Percentiles rank a stretch among this genome's conserved stretches.
These are phyloP conservation scores for Stylophora pistillata DNA, from an alignment of 64 coral and sea anemone species.

Conservation along the genomic window DNA sequence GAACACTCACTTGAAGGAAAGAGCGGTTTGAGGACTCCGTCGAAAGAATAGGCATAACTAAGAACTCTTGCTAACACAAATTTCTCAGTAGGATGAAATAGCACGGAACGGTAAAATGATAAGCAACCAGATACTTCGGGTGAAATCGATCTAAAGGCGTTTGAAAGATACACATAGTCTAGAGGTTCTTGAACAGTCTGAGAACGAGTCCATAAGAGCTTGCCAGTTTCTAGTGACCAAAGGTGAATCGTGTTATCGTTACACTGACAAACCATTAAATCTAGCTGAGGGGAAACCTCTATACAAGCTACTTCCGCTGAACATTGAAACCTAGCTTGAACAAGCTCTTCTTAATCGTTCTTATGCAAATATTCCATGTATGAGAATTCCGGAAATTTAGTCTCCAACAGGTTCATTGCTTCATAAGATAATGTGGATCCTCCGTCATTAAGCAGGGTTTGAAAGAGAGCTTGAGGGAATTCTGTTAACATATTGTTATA, in stretches of 20 bases:
- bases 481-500: background rate
- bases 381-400: too few species aligned
- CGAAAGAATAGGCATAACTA: background rate
- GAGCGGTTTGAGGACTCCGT: constrained; percentile 16
- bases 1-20: background rate
- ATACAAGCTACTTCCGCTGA: background rate
- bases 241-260: background rate
- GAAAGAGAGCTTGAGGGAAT: background rate
- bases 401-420: background rate
- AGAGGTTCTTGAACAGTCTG: too few species aligned
- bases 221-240: constrained; percentile 8
- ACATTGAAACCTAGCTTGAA: background rate
- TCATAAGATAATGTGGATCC: background rate
- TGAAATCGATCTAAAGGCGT: too few species aligned
- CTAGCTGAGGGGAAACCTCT: background rate
- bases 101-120: background rate
- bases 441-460: background rate
- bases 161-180: too few species aligned
- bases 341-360: background rate
- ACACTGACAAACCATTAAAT: constrained; percentile 1
- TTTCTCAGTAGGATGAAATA: background rate
- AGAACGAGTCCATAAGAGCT: background rate
- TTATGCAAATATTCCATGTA: too few species aligned
- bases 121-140: background rate
- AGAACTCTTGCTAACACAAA: constrained; percentile 15